Percentiles rank a stretch among this genome's conserved stretches.
phyloP scores from a whole-genome alignment of 1,140 invertebrate species.

The Ceratitis capitata region DNA sequence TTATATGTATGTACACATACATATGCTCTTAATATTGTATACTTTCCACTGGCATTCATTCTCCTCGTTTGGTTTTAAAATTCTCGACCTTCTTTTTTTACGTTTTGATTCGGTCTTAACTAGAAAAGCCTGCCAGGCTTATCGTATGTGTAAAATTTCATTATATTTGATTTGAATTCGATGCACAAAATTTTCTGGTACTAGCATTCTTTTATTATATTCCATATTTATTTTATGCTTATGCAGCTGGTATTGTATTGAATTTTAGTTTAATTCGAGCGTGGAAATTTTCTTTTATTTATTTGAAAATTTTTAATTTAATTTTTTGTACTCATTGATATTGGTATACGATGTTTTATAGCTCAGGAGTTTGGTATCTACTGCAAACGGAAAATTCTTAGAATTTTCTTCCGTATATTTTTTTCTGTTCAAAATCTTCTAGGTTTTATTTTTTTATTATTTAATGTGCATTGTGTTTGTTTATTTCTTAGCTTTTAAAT shows the following conservation, averaged over 20 bases:
- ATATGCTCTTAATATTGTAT: background rate
- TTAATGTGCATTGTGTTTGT: too few species aligned
- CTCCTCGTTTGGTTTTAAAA: background rate
- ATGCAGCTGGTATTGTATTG: background rate
- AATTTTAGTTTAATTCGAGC: background rate
- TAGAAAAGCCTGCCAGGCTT: constrained; percentile 27
- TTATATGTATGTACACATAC: background rate
- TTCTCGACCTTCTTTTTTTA: background rate
- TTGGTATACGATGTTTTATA: too few species aligned
- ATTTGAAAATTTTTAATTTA: background rate
- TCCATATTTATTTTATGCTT: background rate
- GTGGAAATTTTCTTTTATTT: background rate
- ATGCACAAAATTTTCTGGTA: background rate
- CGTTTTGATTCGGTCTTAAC: too few species aligned
- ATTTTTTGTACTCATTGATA: too few species aligned
- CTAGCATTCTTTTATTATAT: background rate
- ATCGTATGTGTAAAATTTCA: constrained; percentile 32
- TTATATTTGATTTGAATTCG: constrained; percentile 35
- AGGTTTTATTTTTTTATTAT: too few species aligned
- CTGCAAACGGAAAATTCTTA: too few species aligned
- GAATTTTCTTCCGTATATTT: too few species aligned
- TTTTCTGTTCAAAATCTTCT: too few species aligned
- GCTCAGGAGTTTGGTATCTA: too few species aligned
- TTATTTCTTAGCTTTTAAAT: too few species aligned
- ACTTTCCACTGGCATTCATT: background rate